Evolutionary conservation across 2,113 vertebrate genomes (phyloP).

Genomic region (Trematocara variabile): DNA sequence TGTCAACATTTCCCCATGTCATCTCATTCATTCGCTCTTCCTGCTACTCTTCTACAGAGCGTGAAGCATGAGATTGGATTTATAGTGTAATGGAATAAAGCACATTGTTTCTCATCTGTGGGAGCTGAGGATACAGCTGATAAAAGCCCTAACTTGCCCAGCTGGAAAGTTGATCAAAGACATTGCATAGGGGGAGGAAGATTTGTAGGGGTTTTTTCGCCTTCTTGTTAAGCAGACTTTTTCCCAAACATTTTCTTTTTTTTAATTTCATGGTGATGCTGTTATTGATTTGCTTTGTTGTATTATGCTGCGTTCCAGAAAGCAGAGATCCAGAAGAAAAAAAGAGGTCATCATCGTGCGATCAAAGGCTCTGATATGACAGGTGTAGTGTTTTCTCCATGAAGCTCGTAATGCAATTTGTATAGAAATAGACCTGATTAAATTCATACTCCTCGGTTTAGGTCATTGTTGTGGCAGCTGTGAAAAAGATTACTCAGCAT

Average conservation of each 20-base stretch:
- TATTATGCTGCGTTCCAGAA: background rate
- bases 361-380: constrained; percentile 34
- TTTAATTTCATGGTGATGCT: background rate
- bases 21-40: constrained; percentile 32
- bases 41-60: constrained; percentile 44
- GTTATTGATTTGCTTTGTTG: constrained; percentile 8
- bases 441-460: background rate
- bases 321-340: background rate
- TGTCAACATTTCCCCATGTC: constrained; percentile 58
- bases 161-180: constrained; percentile 60
- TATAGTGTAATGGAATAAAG: constrained; percentile 71
- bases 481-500: constrained; percentile 27
- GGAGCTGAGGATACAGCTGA: constrained; percentile 41
- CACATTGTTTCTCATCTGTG: constrained; percentile 64
- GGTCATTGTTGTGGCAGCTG: constrained; percentile 28
- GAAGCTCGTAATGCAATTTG: background rate
- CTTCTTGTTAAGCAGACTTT: background rate
- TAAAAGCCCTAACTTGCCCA: constrained; percentile 35
- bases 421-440: constrained; percentile 21
- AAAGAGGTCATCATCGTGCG: constrained; percentile 20
- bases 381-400: constrained; percentile 7
- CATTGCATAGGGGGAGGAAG: background rate
- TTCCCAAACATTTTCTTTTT: background rate
- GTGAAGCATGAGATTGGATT: constrained; percentile 76
- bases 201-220: background rate